Conservation (phyloP, 64 coral and sea anemone species). For the Dendronephthya gigantea region DNA sequence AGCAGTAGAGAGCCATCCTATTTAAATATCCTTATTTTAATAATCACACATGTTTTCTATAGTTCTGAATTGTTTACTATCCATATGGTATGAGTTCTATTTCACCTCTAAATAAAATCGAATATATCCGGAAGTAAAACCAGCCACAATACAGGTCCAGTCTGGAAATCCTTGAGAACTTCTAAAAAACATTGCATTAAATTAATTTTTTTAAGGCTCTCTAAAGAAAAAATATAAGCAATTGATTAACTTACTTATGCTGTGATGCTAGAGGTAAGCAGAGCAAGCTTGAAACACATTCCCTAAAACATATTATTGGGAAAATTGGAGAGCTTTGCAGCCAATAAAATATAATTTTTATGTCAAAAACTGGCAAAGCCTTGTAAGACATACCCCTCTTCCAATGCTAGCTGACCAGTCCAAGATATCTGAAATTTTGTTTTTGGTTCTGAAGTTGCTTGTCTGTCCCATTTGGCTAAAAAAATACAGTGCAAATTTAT, state of each 20-base stretch:
- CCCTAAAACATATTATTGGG: conserved; percentile 24
- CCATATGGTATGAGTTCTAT: no score
- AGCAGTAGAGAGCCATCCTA: conserved; percentile 88
- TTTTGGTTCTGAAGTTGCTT: conserved; percentile 50
- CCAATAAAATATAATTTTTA: no score
- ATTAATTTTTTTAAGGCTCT: no score
- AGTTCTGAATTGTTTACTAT: no score
- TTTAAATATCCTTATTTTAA: no score
- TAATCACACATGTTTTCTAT: no score
- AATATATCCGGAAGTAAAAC: conserved; percentile 87
- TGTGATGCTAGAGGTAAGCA: conserved; percentile 91
- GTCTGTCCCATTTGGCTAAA: conserved; percentile 73
- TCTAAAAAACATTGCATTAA: conserved; percentile 30
- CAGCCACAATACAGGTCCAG: conserved; percentile 99
- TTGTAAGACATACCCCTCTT: conserved; percentile 63
- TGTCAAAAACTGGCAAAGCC: no score
- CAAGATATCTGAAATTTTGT: conserved; percentile 87
- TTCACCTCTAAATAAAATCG: conserved; percentile 76
- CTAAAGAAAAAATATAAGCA: no score
- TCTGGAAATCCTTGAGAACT: conserved; percentile 97
- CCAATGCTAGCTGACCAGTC: conserved; percentile 61
- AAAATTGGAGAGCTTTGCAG: no score
- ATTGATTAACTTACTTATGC: conserved; percentile 49
- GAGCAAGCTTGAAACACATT: conserved; percentile 60
- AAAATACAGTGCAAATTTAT: not conserved